A percentile compares a stretch with the other conserved stretches of the same genome.
phyloP scores from a whole-genome alignment of 2,888 invertebrate species.

The Litoditis marina region DNA sequence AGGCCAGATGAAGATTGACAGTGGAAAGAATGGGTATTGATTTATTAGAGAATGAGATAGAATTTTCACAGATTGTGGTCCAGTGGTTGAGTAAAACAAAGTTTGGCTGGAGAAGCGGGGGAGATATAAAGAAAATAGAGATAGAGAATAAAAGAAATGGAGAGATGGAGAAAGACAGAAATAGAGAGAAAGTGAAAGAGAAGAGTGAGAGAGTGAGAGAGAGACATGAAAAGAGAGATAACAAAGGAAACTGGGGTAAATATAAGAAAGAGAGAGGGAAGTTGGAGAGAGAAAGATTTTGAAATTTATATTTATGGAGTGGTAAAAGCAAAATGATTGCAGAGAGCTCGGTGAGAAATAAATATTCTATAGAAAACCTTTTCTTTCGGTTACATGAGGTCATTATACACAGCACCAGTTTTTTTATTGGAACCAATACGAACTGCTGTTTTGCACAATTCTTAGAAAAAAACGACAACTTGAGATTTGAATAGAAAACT shows the following conservation, averaged over 20 bases:
- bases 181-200: slow-evolving; percentile 1
- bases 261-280: slow-evolving; percentile 4
- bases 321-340: neutral
- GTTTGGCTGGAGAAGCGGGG: too few species aligned
- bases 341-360: slow-evolving; percentile 2
- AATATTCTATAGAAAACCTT: slow-evolving; percentile 1
- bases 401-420: too few species aligned
- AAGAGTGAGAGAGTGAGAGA: slow-evolving; percentile 11
- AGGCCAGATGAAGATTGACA: too few species aligned
- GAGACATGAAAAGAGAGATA: slow-evolving; percentile 13
- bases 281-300: slow-evolving; percentile 8
- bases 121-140: neutral
- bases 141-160: neutral
- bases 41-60: neutral
- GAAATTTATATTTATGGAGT: neutral
- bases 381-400: too few species aligned
- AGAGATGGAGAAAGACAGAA: neutral
- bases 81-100: too few species aligned
- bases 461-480: too few species aligned
- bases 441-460: too few species aligned
- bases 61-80: too few species aligned
- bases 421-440: too few species aligned
- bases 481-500: too few species aligned
- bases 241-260: slow-evolving; percentile 6
- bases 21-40: neutral